These are phyloP conservation scores for Diglossa cyanea DNA, from an alignment of 2,797 vertebrate species.

Conservation along the genomic window DNA sequence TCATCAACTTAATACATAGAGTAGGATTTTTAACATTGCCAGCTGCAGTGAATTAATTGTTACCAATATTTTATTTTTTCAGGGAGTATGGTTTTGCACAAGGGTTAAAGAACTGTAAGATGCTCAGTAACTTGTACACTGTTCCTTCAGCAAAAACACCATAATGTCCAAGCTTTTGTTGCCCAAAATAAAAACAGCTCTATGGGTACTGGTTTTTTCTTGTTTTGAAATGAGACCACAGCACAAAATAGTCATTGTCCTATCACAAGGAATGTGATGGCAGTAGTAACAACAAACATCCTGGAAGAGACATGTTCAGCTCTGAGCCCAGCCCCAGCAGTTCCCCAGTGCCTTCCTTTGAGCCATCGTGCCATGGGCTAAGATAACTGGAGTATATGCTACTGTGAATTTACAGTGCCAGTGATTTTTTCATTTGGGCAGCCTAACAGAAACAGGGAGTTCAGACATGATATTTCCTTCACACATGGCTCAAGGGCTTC, in stretches of 20 bases:
- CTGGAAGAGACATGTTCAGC: neutral
- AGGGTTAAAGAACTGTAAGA: neutral
- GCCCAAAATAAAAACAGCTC: neutral
- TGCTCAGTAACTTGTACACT: neutral
- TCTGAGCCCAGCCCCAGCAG: neutral
- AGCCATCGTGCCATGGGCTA: rapidly evolving
- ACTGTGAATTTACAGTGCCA: neutral
- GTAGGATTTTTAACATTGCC: conserved; percentile 15
- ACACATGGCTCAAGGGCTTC: neutral
- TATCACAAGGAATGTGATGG: neutral
- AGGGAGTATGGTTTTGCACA: neutral
- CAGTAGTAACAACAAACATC: neutral
- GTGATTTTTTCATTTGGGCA: neutral
- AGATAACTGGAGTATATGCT: neutral
- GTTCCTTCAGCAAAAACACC: neutral
- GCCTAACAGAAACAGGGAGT: neutral
- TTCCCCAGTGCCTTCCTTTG: neutral
- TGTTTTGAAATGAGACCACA: neutral
- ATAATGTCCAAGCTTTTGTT: neutral
- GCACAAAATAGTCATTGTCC: neutral
- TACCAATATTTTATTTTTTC: neutral
- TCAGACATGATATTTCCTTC: neutral
- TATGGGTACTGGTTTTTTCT: neutral
- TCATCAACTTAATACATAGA: neutral
- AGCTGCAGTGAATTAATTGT: neutral